Base-by-base conservation (phyloP, 2,888 invertebrate species). In the Tryphoninae sp. region DNA sequence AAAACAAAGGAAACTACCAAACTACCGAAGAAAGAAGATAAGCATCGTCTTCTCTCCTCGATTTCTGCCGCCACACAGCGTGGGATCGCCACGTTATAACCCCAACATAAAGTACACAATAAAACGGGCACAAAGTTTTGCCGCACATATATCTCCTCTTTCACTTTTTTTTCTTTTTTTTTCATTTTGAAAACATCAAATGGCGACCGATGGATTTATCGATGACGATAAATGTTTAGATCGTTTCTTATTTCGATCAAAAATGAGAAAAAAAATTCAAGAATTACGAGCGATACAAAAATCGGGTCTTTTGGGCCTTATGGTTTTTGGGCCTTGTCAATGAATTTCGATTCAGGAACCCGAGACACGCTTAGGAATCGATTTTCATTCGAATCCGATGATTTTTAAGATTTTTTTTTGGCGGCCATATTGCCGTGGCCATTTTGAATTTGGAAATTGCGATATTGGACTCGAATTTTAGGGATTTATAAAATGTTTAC, bases 1-100 rank as follows among this genome's bases (percentile, higher is more conserved):
- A 90, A 90, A 90, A 90, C 90, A 90, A 90, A 90, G 89, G 90
- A 90, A 89, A 87, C 89, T 83, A 88, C 88, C 87, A 88, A 90
- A 89, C 89, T 88, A 89, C 88, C 86, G 84, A 73, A 82, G 81
- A 86, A 84, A 53, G 76, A 68, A 89, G 90, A 90, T 90, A 90
- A 86, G 86, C 84, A 90, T 82, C 82, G 62, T 80, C 76, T 79
- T 82, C 82, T 76, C 76, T 76, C 76, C 76, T 77, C 78, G 62
- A 73, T 72, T 90, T 72, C 74, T 77, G 79, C 80, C 72, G 79
- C 42, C 89, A 89, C 84, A 83, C 88, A 89, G 89, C 90, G 90
- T 90, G 90, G 89, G 90, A 89, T 86, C 88, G 86, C 77, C 85
- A 85, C 67, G 77, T 74, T 62, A 68, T 80, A 74, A 75, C 76